Evolutionary conservation across 1,140 invertebrate genomes (phyloP), one percentile per base, ranked within the genome.

Genomic region (Bactericera cockerelli): DNA sequence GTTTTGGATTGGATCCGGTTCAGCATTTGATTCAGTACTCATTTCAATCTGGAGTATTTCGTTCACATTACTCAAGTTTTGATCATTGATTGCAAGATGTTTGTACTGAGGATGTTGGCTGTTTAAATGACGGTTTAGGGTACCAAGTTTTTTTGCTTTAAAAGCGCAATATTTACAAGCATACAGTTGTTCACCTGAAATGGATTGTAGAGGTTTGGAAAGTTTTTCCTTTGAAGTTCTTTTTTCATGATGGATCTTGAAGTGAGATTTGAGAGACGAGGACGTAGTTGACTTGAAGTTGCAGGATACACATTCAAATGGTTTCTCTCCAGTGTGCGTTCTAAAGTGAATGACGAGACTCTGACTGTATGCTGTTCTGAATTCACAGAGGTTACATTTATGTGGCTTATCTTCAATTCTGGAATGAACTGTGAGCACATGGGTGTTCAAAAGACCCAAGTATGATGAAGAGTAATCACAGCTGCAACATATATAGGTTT

Each of bases 281-380:
- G 42, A 49, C 8, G 42, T 49, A 19, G 42, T 49, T n/a, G 42
- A 49, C 22, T 49, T 49, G 42, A 49, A 49, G 22, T 49, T 16
- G 67, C 86, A 88, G 1, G 83, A 68, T 60, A 81, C 77, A 65
- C 86, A 89, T 25, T 79, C 78, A 65, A 79, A 86, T 1, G 82
- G 81, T 59, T 82, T 77, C 67, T 87, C 83, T 13, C 83, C 82
- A 1, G 81, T 83, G 68, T 86, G 84, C 24, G 81, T 81, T 2
- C 79, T 71, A 38, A 85, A 70, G 71, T 89, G 86, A 59, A 55
- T 60, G 22, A 56, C 42, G 16, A 65, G 53, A 64, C 78, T 81
- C 36, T 80, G 79, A 61, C 77, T 79, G 0, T 80, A 83, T 0
- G 80, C 76, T 65, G 83, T 82, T 86, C 59, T 38, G 22, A 33